Evolutionary conservation across 2,113 vertebrate species (phyloP).

Genomic region (Vanacampus margaritifer): DNA sequence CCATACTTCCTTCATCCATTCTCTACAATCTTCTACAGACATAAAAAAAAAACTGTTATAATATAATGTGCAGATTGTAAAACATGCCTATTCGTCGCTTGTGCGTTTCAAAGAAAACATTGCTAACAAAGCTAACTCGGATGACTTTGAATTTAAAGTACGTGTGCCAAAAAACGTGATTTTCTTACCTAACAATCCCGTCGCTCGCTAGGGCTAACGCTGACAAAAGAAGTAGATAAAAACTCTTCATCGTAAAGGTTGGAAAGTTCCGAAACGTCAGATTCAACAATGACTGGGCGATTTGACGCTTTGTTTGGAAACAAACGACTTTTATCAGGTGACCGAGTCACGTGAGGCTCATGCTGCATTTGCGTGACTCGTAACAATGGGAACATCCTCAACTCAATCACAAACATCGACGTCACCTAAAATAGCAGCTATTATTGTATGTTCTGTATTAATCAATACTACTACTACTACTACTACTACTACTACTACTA

Average conservation of each 20-base stretch:
- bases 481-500: too few species aligned
- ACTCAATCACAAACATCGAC: background rate
- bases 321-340: slow-evolving; percentile 45
- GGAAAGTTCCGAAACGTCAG: accelerated
- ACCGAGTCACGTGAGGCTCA: slow-evolving; percentile 35
- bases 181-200: slow-evolving; percentile 65
- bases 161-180: background rate
- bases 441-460: too few species aligned
- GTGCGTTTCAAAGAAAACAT: background rate
- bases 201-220: slow-evolving; percentile 46
- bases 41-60: too few species aligned
- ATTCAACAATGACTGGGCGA: slow-evolving; percentile 35
- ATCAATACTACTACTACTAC: too few species aligned
- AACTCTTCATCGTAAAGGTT: slow-evolving; percentile 46
- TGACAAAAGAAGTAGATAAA: slow-evolving; percentile 40
- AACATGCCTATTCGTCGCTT: background rate
- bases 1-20: too few species aligned
- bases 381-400: background rate
- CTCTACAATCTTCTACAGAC: too few species aligned
- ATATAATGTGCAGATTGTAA: background rate
- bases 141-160: background rate
- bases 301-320: background rate
- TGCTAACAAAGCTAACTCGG: background rate
- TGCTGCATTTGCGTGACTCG: background rate
- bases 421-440: too few species aligned